Evolutionary conservation across 2,113 vertebrate species (phyloP), one percentile per base, ranked within the genome.

Genomic region (Nesoenas mayeri): DNA sequence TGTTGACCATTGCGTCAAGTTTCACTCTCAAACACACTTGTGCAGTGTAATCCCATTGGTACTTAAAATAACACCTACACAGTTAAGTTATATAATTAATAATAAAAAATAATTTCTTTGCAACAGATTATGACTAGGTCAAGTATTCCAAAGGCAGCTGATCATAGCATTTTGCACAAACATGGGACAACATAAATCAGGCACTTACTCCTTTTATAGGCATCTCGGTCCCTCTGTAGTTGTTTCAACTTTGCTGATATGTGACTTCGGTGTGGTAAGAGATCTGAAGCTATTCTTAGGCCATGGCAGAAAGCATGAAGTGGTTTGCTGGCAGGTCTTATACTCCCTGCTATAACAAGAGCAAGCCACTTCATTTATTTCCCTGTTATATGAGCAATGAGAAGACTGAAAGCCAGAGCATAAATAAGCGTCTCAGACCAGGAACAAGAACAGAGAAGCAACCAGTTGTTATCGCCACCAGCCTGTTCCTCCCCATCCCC

Each of bases 281-380:
- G 96, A 95, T 93, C 94, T 78, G 85, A 92, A 84, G 95, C 95
- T 98, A 98, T 98, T 98, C 96, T 98, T 97, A 97, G 96, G 79
- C n/a, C 42, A 16, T 44, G 67, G 95, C 89, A 91, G 95, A 93
- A 95, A 95, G 94, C 61, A 91, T 17, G 34, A 91, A 94, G 85
- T 77, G 54, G 83, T 84, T 89, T 93, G 70, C 69, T 93, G 88
- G 88, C 96, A 96, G 70, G 36, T 75, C 67, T 69, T 70, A 78
- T 10, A 42, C 77, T 81, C 79, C 21, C 15, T 7, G 15, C 88
- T 94, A 86, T 79, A 96, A 85, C 10, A 48, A 84, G 44, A 93
- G 44, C 53, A 3, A 87, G 73, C 67, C 57, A 69, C 73, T 93
- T 96, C 19, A 28, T 92, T 96, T 96, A 92, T 65, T 95, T 81